Conservation (phyloP, 2,113 vertebrate genomes). For the Heliornis fulica region DNA sequence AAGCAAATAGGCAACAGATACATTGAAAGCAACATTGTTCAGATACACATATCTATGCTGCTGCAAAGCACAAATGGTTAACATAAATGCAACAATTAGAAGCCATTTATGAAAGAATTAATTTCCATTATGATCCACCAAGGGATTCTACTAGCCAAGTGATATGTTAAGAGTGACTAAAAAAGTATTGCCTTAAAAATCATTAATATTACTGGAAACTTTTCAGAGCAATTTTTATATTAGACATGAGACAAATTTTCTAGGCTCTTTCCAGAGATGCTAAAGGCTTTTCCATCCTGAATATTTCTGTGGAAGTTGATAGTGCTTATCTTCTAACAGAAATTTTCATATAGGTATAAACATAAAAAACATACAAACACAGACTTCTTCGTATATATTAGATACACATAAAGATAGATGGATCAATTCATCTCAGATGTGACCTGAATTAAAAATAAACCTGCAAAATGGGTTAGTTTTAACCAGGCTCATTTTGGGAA, state of each 20-base stretch:
- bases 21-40: neutral
- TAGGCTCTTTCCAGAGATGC: neutral
- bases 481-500: neutral
- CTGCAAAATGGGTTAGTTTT: neutral
- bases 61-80: neutral
- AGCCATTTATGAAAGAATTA: neutral
- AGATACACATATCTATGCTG: neutral
- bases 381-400: neutral
- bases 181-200: slow-evolving; percentile 13
- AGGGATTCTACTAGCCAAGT: neutral
- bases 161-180: neutral
- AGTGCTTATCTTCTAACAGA: neutral
- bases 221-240: neutral
- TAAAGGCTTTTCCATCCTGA: neutral
- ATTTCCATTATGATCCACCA: neutral
- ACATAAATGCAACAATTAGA: neutral
- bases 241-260: neutral
- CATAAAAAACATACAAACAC: neutral
- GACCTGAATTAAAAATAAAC: neutral
- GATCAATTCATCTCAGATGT: neutral
- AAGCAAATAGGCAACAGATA: neutral
- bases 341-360: neutral
- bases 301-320: neutral
- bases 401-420: neutral
- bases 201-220: neutral